Conservation (phyloP, 2,888 invertebrate species). For the Phengaris arion region DNA sequence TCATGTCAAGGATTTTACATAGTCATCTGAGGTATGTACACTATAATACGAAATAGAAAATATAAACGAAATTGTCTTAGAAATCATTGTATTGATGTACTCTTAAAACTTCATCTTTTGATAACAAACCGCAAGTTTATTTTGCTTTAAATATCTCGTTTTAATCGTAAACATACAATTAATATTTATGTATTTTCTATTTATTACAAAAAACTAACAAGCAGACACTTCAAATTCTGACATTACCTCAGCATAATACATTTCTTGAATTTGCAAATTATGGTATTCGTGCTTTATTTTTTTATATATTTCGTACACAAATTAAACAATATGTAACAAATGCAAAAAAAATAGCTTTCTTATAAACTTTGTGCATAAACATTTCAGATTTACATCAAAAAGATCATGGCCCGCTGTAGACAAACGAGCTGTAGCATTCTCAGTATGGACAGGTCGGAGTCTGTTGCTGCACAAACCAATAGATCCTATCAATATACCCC, state of each 20-base stretch:
- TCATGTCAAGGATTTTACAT: conserved; percentile 73
- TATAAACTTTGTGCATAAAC: neutral
- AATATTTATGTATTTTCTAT: too few species aligned
- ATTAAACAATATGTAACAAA: too few species aligned
- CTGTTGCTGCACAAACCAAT: conserved; percentile 62
- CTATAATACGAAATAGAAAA: neutral
- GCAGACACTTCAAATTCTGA: too few species aligned
- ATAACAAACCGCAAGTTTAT: neutral
- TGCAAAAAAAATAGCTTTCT: neutral
- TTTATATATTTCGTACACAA: too few species aligned
- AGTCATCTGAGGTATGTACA: conserved; percentile 64
- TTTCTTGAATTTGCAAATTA: too few species aligned
- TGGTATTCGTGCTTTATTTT: too few species aligned
- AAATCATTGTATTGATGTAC: neutral
- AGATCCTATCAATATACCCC: conserved; percentile 61
- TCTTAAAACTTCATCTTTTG: neutral
- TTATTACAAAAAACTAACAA: too few species aligned
- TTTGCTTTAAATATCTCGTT: neutral
- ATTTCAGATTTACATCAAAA: conserved; percentile 54
- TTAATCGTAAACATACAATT: too few species aligned
- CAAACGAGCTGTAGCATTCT: conserved; percentile 70
- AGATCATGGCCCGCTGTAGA: conserved; percentile 63
- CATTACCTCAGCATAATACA: too few species aligned
- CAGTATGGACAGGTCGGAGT: conserved; percentile 68
- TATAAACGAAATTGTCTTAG: neutral